These are phyloP conservation scores for Rousettus madagascariensis DNA, from an alignment of 2,797 vertebrate species.

Conservation along the genomic window DNA sequence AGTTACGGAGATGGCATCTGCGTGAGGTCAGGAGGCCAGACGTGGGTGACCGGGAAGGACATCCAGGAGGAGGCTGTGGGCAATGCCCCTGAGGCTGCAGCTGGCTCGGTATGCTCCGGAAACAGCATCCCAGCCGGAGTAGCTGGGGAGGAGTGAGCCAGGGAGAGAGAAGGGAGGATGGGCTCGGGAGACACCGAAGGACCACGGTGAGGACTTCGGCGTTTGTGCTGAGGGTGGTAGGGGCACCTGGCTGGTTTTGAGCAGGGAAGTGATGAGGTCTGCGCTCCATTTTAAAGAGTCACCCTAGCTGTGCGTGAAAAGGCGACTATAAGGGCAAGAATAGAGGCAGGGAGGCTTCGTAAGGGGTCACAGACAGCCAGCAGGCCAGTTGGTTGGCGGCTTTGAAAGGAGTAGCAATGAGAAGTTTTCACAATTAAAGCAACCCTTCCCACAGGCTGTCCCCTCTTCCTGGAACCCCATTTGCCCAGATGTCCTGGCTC, in stretches of 20 bases:
- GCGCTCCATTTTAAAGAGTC: background rate
- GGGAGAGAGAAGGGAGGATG: background rate
- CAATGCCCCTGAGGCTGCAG: background rate
- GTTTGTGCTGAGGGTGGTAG: background rate
- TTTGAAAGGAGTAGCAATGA: too few species aligned
- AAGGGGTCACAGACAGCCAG: background rate
- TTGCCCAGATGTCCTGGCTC: background rate
- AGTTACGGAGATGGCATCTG: background rate
- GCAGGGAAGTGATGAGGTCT: background rate
- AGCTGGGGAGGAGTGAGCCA: background rate
- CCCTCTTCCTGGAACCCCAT: background rate
- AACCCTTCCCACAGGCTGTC: background rate
- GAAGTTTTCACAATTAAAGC: background rate
- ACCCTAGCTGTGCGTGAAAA: background rate
- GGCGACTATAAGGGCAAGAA: too few species aligned
- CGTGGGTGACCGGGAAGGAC: background rate
- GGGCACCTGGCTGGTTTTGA: background rate
- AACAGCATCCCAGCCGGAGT: background rate
- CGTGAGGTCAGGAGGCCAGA: background rate
- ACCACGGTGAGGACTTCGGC: accelerated
- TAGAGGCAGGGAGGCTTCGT: background rate
- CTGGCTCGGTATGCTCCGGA: background rate
- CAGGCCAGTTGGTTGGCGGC: background rate
- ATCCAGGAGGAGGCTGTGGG: background rate
- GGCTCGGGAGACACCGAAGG: accelerated